A percentile compares a stretch with the other conserved stretches of the same genome.
Evolutionary conservation across 2,888 invertebrate genomes (phyloP).

Genomic region (Amblyjoppa fuscipennis): DNA sequence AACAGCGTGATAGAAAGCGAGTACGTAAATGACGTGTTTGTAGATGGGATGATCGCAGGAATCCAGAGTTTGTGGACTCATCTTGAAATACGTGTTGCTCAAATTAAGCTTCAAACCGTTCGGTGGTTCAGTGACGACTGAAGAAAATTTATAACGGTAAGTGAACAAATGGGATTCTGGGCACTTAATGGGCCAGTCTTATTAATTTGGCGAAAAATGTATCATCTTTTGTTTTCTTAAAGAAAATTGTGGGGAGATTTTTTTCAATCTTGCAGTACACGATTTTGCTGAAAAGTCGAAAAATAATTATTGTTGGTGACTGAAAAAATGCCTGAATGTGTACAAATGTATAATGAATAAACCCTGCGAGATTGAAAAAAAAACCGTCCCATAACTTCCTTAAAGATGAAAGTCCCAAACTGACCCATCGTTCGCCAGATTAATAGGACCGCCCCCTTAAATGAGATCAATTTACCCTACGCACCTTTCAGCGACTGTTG

Average conservation of each 20-base stretch:
- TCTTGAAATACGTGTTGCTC: conserved; percentile 95
- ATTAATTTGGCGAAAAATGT: background rate
- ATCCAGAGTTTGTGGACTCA: conserved; percentile 91
- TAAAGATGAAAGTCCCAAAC: no score
- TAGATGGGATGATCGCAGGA: conserved; percentile 92
- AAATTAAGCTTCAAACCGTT: conserved; percentile 96
- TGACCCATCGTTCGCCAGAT: no score
- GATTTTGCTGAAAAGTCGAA: no score
- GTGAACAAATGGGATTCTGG: background rate
- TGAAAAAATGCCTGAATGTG: no score
- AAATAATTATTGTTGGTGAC: no score
- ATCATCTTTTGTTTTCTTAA: no score
- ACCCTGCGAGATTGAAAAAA: no score
- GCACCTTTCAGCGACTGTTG: conserved; percentile 93
- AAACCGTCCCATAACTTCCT: no score
- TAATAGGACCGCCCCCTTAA: no score
- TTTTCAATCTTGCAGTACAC: no score
- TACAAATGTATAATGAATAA: no score
- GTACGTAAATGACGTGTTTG: conserved; percentile 93
- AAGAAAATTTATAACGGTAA: background rate
- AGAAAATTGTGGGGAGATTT: no score
- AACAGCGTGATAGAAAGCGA: conserved; percentile 97
- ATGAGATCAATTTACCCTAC: conserved; percentile 3
- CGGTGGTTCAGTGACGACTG: conserved; percentile 97
- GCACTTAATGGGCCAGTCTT: background rate